These are phyloP conservation scores for Connochaetes taurinus DNA, from an alignment of 2,113 vertebrate species.

Conservation along the genomic window DNA sequence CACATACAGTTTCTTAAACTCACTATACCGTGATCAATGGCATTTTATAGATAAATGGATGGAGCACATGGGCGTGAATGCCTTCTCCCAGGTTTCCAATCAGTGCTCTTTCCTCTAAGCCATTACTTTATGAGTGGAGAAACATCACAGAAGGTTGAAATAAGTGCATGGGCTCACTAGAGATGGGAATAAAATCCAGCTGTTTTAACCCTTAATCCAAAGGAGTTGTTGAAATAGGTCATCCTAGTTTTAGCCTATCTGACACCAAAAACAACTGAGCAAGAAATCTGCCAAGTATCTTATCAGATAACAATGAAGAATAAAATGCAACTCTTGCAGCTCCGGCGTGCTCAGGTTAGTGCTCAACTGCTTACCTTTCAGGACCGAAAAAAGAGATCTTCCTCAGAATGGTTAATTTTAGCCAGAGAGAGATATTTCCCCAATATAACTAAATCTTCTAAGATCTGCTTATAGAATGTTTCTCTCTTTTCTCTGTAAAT, in stretches of 20 bases:
- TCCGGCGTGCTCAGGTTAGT: background rate
- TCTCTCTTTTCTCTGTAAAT: background rate
- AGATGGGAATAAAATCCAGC: background rate
- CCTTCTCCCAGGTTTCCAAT: background rate
- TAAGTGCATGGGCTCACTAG: background rate
- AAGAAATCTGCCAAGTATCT: background rate
- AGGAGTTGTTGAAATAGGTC: background rate
- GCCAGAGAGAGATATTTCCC: background rate
- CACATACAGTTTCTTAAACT: background rate
- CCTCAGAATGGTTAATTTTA: background rate
- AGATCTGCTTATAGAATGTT: background rate
- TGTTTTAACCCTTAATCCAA: background rate
- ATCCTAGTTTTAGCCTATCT: background rate
- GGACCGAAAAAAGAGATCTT: background rate
- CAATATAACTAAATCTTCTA: background rate
- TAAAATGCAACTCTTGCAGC: background rate
- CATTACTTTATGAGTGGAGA: background rate
- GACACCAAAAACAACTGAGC: background rate
- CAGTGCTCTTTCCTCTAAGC: background rate
- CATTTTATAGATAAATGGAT: background rate
- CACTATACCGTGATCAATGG: background rate
- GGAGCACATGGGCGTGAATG: accelerated
- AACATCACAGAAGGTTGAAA: background rate
- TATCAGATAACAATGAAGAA: background rate
- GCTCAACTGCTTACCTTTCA: background rate